These are phyloP conservation scores for Rhynchonycteris naso DNA, from an alignment of 2,797 vertebrate genomes.

Conservation along the genomic window DNA sequence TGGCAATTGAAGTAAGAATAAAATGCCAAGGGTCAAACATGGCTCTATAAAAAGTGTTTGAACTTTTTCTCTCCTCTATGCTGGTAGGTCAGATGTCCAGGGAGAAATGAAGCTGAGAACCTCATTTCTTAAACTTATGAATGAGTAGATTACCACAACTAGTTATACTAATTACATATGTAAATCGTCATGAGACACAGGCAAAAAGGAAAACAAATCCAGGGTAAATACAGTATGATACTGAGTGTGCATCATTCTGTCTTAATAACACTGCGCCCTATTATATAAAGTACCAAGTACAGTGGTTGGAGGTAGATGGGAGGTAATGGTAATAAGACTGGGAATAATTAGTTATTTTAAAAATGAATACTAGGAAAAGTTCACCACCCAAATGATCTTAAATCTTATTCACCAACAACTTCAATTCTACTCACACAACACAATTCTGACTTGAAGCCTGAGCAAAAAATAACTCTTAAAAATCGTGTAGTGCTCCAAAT, in stretches of 20 bases:
- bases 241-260: background rate
- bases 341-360: background rate
- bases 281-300: background rate
- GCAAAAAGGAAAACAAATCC: background rate
- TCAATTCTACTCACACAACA: background rate
- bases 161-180: background rate
- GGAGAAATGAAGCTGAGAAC: constrained; percentile 44
- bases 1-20: background rate
- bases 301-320: accelerated
- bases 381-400: background rate
- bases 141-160: background rate
- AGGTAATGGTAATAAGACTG: background rate
- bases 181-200: background rate
- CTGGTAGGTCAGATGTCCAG: background rate
- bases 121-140: background rate
- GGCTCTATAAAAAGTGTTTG: background rate
- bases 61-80: background rate
- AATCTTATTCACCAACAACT: background rate
- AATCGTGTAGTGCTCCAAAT: background rate
- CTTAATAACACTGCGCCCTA: background rate
- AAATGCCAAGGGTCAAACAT: background rate
- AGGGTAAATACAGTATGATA: background rate
- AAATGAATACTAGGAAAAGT: background rate
- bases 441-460: background rate
- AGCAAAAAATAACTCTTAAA: background rate